Base-by-base conservation (phyloP, 2,113 vertebrate genomes). In the Ameiurus melas region DNA sequence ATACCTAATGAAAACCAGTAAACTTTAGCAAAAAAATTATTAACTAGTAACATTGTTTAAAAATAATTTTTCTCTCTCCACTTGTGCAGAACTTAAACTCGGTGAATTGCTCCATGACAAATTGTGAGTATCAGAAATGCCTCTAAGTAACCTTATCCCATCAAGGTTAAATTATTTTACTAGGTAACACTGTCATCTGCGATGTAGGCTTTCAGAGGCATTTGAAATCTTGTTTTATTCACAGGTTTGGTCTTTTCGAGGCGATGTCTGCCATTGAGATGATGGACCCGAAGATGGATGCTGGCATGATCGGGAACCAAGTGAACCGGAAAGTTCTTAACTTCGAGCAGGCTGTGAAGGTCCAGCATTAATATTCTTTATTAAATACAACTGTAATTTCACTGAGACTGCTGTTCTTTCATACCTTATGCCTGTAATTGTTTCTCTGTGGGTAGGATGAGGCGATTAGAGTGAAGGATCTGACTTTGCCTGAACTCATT, bases 201-300 rank as follows among this genome's bases (percentile, higher is more conserved):
- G 12, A 27, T 17, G 8, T 19, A 73, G 5, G 3, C 71, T 66
- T 80, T 39, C 43, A 19, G 20, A 25, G 5, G 47, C 36, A 30
- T 25, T 25, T 1, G 25, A 39, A 77, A 25, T 13, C 62, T 71
- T 5, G 0, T 53, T 62, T 5, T 17, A 77, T 88, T 66, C 60
- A 66, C 92, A 99, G 98, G 85, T 99, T 99, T 94, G 98, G 98
- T 82, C 95, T 99, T 86, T 99, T 99, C 95, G 98, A 99, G 95
- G 98, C 98, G 81, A 99, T 99, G 98, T 99, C 98, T 88, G 98
- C 98, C 87, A 99, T 99, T 92, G 98, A 99, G 95, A 99, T 99
- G 98, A 99, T 99, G 98, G 98, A 99, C 94, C 98, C 98, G 20
- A 99, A 99, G 92, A 99, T 99, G 98, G 98, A 99, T 90, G 98